These are phyloP conservation scores for Bradypodion pumilum DNA, from an alignment of 2,797 vertebrate genomes.

Conservation along the genomic window DNA sequence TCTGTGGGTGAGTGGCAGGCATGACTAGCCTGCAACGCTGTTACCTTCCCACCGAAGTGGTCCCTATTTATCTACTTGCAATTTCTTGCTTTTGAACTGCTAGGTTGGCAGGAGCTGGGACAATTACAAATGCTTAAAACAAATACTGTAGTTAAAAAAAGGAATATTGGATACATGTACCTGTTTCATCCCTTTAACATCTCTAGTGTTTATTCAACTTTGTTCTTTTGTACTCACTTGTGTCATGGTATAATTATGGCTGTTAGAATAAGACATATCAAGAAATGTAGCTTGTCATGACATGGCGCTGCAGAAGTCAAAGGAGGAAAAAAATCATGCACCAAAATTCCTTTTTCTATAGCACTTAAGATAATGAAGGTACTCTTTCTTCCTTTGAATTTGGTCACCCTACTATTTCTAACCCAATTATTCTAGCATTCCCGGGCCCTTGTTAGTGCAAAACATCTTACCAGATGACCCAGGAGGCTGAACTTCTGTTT, in stretches of 20 bases:
- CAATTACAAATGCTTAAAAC: neutral
- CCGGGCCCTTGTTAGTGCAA: conserved; percentile 3
- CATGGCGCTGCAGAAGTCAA: too few relatives aligned
- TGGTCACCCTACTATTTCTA: neutral
- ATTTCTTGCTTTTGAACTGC: too few relatives aligned
- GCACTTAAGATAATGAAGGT: neutral
- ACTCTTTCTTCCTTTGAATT: neutral
- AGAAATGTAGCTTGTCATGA: neutral
- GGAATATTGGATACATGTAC: neutral
- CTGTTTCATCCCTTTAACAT: neutral
- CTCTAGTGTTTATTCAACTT: neutral
- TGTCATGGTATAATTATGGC: neutral
- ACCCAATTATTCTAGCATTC: conserved; percentile 6
- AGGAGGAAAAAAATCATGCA: neutral
- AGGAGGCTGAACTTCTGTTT: conserved; percentile 27
- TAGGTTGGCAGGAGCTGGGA: too few relatives aligned
- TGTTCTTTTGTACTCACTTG: neutral
- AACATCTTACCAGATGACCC: neutral
- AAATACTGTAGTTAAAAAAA: neutral
- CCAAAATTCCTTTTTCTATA: neutral
- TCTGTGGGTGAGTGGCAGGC: too few relatives aligned
- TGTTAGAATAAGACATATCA: conserved; percentile 2
- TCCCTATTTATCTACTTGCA: too few relatives aligned
- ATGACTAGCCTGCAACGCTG: too few relatives aligned
- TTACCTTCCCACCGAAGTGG: too few relatives aligned